Conservation (phyloP, 2,888 invertebrate species). For the Cryptocheilus praepositus region DNA sequence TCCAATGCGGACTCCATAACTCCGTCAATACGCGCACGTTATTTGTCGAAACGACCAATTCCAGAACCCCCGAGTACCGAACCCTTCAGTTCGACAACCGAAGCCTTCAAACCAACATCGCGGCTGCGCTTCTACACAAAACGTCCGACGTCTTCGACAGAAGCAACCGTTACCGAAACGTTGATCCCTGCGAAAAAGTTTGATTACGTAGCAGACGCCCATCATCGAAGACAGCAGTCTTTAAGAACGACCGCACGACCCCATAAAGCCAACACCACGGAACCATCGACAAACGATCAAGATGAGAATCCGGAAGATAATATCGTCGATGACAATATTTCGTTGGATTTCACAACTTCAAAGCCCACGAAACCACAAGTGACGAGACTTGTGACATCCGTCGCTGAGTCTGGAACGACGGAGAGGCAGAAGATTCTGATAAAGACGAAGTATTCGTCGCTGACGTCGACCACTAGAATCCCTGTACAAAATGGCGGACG, state of each 20-base stretch:
- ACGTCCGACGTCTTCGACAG: conserved; percentile 38
- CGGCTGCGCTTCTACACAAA: conserved; percentile 58
- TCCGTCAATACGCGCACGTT: neutral
- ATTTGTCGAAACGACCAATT: neutral
- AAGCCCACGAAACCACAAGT: conserved; percentile 67
- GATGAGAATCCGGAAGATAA: conserved; percentile 35
- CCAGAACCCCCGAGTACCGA: neutral
- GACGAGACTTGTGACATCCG: conserved; percentile 75
- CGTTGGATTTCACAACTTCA: conserved; percentile 38
- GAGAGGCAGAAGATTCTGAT: conserved; percentile 75
- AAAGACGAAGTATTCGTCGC: conserved; percentile 69
- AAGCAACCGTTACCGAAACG: conserved; percentile 64
- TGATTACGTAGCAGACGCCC: conserved; percentile 69
- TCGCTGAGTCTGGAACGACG: conserved; percentile 75
- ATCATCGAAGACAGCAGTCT: conserved; percentile 64
- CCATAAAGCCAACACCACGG: neutral
- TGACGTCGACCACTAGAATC: conserved; percentile 66
- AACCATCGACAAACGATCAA: neutral
- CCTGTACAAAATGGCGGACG: conserved; percentile 52
- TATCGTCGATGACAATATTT: conserved; percentile 43
- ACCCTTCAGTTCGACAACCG: neutral
- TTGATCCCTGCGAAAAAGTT: conserved; percentile 70
- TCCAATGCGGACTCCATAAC: neutral
- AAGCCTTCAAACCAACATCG: neutral
- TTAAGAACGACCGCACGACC: conserved; percentile 53